phyloP scores from a whole-genome alignment of 2,888 invertebrate species.

The Xylota segnis region DNA sequence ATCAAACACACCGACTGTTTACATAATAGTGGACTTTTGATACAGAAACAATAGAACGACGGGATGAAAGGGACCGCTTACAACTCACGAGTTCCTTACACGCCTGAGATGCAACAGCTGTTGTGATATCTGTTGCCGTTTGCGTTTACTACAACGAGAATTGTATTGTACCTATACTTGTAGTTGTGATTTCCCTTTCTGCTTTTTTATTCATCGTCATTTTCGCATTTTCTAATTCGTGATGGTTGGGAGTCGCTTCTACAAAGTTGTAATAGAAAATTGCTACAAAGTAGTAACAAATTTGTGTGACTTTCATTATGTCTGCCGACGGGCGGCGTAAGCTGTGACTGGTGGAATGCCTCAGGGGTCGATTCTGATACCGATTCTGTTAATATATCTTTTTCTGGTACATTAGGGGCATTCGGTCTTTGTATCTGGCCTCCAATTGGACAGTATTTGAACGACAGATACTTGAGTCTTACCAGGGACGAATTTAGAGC shows the following conservation, averaged over 20 bases:
- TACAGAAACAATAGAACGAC: conserved; percentile 85
- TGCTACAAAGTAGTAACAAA: neutral
- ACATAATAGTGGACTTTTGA: conserved; percentile 89
- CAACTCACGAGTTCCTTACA: conserved; percentile 63
- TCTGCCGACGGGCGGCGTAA: no score
- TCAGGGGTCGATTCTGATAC: no score
- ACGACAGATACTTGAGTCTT: no score
- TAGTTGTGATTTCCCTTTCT: conserved; percentile 12
- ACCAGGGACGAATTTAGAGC: no score
- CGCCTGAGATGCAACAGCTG: conserved; percentile 70
- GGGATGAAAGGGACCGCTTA: conserved; percentile 83
- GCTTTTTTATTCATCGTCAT: neutral
- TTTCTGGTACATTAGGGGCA: no score
- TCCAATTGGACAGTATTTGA: no score
- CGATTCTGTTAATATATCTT: no score
- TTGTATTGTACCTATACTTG: conserved; percentile 7
- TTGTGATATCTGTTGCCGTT: conserved; percentile 44
- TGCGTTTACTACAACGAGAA: neutral
- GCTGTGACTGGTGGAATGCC: no score
- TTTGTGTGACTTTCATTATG: no score
- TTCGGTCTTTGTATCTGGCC: no score
- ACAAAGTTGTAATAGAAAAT: neutral
- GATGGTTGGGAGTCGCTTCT: neutral
- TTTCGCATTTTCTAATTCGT: conserved; percentile 5
- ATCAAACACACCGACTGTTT: conserved; percentile 88